phyloP scores from a whole-genome alignment of 64 coral and sea anemone species.

The Montipora capricornis region DNA sequence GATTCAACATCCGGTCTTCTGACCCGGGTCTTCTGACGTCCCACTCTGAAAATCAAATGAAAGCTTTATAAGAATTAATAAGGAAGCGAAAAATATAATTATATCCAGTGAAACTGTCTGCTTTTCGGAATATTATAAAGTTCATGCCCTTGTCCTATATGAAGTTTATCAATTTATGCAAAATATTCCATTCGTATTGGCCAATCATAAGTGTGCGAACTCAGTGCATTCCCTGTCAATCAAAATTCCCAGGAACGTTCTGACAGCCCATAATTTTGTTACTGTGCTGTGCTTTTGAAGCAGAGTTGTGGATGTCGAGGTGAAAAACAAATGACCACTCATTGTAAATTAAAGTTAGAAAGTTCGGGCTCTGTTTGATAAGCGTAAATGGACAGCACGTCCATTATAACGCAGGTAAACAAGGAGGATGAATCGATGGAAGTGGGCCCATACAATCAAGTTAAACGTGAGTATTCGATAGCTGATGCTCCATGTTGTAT shows the following conservation, averaged over 20 bases:
- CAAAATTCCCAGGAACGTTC: background rate
- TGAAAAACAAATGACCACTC: conserved; percentile 49
- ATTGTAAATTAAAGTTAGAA: conserved; percentile 6
- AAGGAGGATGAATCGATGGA: conserved; percentile 88
- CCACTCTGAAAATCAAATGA: no score
- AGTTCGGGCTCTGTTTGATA: conserved; percentile 42
- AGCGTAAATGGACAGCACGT: conserved; percentile 92
- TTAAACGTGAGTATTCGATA: conserved; percentile 72
- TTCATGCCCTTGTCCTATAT: background rate
- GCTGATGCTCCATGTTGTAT: conserved; percentile 18
- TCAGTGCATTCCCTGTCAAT: conserved; percentile 17
- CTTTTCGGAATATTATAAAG: background rate
- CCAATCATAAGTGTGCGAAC: conserved; percentile 16
- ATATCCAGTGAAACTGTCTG: background rate
- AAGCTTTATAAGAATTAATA: no score
- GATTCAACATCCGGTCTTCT: no score
- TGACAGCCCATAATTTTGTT: conserved; percentile 60
- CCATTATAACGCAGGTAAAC: conserved; percentile 98
- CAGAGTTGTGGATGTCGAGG: conserved; percentile 1
- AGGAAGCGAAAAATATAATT: background rate
- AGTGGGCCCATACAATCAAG: conserved; percentile 79
- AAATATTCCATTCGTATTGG: background rate
- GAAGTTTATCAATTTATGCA: conserved; percentile 3
- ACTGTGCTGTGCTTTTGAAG: background rate
- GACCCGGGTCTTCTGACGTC: no score